Evolutionary conservation across 2,113 vertebrate species (phyloP).

Genomic region (Plecturocebus donacophilus): DNA sequence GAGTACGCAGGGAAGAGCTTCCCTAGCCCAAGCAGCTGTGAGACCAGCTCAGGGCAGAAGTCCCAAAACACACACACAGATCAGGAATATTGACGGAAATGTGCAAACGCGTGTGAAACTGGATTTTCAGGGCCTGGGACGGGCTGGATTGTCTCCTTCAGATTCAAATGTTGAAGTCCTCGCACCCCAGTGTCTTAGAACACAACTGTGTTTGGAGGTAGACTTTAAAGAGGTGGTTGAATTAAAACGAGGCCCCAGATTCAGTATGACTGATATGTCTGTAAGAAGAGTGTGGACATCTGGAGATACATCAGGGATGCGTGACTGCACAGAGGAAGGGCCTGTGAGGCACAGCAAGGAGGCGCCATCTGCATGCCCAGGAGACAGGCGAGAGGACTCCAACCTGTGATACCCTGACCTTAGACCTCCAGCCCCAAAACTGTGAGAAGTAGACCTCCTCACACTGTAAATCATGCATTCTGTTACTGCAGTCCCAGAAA

Average conservation of each 20-base stretch:
- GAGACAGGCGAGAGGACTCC: background rate
- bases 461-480: background rate
- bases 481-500: too few species aligned
- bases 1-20: background rate
- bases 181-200: background rate
- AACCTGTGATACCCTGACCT: background rate
- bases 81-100: background rate
- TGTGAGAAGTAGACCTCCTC: background rate
- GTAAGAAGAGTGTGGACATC: background rate
- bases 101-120: rapidly evolving
- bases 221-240: background rate
- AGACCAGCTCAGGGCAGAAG: background rate
- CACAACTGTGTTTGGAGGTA: background rate
- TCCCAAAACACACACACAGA: too few species aligned
- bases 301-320: background rate
- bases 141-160: background rate
- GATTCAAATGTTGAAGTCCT: background rate
- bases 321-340: background rate
- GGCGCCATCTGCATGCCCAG: background rate
- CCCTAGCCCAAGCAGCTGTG: background rate
- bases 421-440: background rate
- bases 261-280: background rate
- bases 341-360: background rate
- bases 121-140: background rate
- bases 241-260: background rate